A percentile compares a stretch with the other conserved stretches of the same genome.
phyloP scores from a whole-genome alignment of 2,113 vertebrate genomes.

The Plecturocebus donacophilus region DNA sequence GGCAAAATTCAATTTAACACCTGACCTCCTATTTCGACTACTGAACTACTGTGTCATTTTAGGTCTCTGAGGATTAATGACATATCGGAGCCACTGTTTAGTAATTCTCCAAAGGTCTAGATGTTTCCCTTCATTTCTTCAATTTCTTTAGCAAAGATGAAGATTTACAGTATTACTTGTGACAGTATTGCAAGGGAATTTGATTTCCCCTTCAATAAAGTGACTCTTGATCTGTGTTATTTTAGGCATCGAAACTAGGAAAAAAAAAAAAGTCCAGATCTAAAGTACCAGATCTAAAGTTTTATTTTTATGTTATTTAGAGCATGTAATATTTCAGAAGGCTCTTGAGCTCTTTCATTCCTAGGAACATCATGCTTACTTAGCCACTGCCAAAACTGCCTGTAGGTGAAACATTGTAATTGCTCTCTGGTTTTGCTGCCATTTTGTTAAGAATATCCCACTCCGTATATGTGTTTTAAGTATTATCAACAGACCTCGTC shows the following conservation, averaged over 20 bases:
- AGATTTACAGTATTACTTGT: neutral
- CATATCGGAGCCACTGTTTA: neutral
- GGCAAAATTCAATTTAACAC: neutral
- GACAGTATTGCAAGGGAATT: neutral
- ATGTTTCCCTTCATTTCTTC: constrained; percentile 1
- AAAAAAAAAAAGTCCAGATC: no score
- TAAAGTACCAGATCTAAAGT: neutral
- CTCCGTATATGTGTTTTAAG: neutral
- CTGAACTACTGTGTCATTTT: neutral
- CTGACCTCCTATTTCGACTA: neutral
- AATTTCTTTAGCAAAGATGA: constrained; percentile 16
- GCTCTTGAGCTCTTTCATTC: neutral
- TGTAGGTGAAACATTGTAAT: neutral
- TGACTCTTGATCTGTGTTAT: neutral
- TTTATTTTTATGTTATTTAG: constrained; percentile 21
- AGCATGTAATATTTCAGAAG: neutral
- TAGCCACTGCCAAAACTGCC: neutral
- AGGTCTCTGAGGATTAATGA: neutral
- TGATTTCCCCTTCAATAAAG: neutral
- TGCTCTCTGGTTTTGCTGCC: neutral
- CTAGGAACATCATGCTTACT: neutral
- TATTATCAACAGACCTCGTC: neutral
- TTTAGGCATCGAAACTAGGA: neutral
- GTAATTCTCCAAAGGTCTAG: neutral
- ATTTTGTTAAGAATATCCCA: neutral